Conservation (phyloP, 1,140 invertebrate genomes). For the Leptinotarsa texana region DNA sequence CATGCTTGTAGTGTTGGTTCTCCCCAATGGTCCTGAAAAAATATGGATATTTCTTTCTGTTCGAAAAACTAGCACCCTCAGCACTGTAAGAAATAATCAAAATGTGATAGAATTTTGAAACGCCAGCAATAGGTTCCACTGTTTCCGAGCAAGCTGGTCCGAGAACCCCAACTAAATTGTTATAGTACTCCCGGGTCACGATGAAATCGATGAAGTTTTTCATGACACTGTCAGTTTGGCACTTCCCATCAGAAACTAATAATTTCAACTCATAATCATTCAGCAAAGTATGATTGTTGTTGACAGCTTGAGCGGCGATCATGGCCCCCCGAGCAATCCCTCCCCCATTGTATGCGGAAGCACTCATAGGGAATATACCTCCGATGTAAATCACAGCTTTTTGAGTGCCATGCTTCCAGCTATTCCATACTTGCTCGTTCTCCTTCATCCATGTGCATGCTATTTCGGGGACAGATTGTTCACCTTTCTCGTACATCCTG, state of each 20-base stretch:
- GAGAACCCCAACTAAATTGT: slow-evolving; percentile 70
- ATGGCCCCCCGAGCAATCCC: slow-evolving; percentile 68
- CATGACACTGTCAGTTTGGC: slow-evolving; percentile 77
- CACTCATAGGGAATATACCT: slow-evolving; percentile 74
- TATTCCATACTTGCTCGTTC: slow-evolving; percentile 27
- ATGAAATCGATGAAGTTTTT: slow-evolving; percentile 79
- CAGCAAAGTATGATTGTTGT: slow-evolving; percentile 65
- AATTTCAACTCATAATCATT: slow-evolving; percentile 67
- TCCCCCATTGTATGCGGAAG: slow-evolving; percentile 61
- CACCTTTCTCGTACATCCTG: slow-evolving; percentile 50
- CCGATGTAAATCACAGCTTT: slow-evolving; percentile 59
- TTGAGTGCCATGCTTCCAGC: slow-evolving; percentile 41
- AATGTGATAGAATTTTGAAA: slow-evolving; percentile 78
- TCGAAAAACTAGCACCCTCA: slow-evolving; percentile 72
- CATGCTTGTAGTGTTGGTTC: slow-evolving; percentile 74
- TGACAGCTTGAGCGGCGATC: slow-evolving; percentile 70
- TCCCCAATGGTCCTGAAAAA: slow-evolving; percentile 72
- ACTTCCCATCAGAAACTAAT: slow-evolving; percentile 69
- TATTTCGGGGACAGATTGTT: slow-evolving; percentile 55
- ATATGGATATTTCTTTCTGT: slow-evolving; percentile 75
- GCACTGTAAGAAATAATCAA: slow-evolving; percentile 82
- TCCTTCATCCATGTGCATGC: slow-evolving; percentile 72
- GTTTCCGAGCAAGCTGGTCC: slow-evolving; percentile 87
- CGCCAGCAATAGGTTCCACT: slow-evolving; percentile 77
- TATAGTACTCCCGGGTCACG: slow-evolving; percentile 57